Percentiles rank a stretch among this genome's conserved stretches.
phyloP scores from a whole-genome alignment of 2,888 invertebrate species.

The Rotaria sp. region DNA sequence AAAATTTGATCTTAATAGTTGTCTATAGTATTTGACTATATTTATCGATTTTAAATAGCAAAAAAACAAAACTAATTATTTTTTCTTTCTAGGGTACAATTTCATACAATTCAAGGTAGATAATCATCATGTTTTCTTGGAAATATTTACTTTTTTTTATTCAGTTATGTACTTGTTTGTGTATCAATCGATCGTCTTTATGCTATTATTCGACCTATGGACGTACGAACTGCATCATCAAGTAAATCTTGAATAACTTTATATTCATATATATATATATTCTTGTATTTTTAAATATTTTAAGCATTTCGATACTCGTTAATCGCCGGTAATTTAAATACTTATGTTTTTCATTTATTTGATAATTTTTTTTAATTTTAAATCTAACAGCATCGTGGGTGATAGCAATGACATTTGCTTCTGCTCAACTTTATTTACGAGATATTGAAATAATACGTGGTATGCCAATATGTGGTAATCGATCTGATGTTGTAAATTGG shows the following conservation, averaged over 20 bases:
- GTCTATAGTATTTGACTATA: too few species aligned
- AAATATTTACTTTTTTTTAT: conserved; percentile 32
- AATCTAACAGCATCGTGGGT: neutral
- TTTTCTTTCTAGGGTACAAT: neutral
- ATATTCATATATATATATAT: too few species aligned
- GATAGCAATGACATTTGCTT: conserved; percentile 12
- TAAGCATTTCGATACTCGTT: conserved; percentile 18
- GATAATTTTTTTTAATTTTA: too few species aligned
- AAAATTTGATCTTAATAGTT: too few species aligned
- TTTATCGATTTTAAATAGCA: too few species aligned
- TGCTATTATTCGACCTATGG: conserved; percentile 51
- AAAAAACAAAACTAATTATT: neutral
- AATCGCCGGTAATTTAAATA: neutral
- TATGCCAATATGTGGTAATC: conserved; percentile 9
- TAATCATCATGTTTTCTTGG: neutral
- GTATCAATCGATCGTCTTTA: conserved; percentile 51
- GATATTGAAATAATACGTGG: neutral
- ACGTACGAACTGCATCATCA: conserved; percentile 16
- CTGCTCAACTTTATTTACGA: neutral
- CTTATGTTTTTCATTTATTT: too few species aligned
- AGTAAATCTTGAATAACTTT: neutral
- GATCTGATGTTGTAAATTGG: conserved; percentile 16
- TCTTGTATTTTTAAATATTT: too few species aligned
- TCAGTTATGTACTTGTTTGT: conserved; percentile 50
- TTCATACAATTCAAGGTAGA: conserved; percentile 23